phyloP scores from a whole-genome alignment of 2,888 invertebrate species.

The Torymus texanus region DNA sequence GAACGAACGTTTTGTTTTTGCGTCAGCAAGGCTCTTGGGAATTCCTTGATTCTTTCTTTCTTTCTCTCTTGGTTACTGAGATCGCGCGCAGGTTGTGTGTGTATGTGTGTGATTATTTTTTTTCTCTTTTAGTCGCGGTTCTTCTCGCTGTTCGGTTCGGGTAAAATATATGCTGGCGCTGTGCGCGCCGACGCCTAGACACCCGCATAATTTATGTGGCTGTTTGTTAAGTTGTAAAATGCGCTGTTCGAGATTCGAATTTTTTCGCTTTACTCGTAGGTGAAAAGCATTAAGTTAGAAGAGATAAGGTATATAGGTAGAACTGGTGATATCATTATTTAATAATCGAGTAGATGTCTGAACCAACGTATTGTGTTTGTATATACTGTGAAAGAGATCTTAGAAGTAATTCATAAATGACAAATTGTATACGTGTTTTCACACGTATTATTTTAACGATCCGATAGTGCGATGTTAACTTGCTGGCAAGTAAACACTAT shows the following conservation, averaged over 20 bases:
- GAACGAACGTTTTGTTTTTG: constrained; percentile 15
- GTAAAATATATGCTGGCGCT: constrained; percentile 35
- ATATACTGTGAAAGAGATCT: neutral
- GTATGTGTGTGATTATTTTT: neutral
- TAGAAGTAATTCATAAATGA: constrained; percentile 8
- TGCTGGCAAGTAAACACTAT: no score
- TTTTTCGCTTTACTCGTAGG: constrained; percentile 1
- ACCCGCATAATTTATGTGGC: constrained; percentile 47
- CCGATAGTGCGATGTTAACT: no score
- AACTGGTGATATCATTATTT: constrained; percentile 37
- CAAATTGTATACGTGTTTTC: constrained; percentile 10
- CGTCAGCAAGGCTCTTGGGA: constrained; percentile 19
- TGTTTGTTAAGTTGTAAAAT: constrained; percentile 51
- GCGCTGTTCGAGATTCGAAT: constrained; percentile 37
- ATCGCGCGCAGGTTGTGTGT: neutral
- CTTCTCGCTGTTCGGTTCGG: constrained; percentile 18
- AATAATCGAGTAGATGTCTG: constrained; percentile 25
- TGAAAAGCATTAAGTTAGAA: neutral
- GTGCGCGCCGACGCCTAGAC: constrained; percentile 3
- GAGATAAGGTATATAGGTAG: constrained; percentile 14
- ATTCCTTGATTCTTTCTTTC: constrained; percentile 43
- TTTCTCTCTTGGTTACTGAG: neutral
- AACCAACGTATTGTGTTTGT: constrained; percentile 3
- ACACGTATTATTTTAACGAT: no score
- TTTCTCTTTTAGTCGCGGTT: neutral